Conservation (phyloP, 1,140 invertebrate species). For the Globodera rostochiensis region DNA sequence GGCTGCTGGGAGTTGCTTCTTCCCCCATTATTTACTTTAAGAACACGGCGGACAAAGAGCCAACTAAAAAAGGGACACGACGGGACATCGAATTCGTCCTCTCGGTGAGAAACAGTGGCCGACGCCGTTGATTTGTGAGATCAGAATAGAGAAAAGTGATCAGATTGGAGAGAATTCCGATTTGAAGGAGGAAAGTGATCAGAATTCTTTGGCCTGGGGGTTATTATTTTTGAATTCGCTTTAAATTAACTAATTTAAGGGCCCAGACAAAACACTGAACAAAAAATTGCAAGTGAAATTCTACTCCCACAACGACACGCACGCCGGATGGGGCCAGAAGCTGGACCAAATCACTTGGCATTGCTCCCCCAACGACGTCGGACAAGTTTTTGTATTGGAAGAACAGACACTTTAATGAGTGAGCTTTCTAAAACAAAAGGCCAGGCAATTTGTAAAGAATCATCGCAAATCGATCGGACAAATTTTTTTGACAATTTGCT, state of each 20-base stretch:
- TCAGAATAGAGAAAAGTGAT: too few species aligned
- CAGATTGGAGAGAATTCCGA: too few species aligned
- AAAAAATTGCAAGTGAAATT: slow-evolving; percentile 42
- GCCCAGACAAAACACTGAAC: slow-evolving; percentile 26
- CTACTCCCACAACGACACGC: slow-evolving; percentile 32
- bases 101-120: slow-evolving; percentile 5
- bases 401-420: slow-evolving; percentile 18
- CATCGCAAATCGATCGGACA: not conserved
- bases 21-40: not conserved
- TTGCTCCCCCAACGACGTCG: slow-evolving; percentile 32
- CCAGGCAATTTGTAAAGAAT: not conserved
- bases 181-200: too few species aligned
- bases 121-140: not conserved
- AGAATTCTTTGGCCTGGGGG: not conserved
- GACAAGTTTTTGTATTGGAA: slow-evolving; percentile 25
- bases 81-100: slow-evolving; percentile 39
- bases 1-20: too few species aligned
- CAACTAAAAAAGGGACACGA: slow-evolving; percentile 38
- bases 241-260: not conserved
- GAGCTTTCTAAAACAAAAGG: not conserved
- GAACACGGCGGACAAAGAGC: slow-evolving; percentile 40
- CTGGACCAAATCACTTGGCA: slow-evolving; percentile 34
- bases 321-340: slow-evolving; percentile 42
- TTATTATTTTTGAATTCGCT: not conserved
- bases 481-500: not conserved